These are phyloP conservation scores for Lumbricus terrestris DNA, from an alignment of 2,888 invertebrate genomes.

Conservation along the genomic window DNA sequence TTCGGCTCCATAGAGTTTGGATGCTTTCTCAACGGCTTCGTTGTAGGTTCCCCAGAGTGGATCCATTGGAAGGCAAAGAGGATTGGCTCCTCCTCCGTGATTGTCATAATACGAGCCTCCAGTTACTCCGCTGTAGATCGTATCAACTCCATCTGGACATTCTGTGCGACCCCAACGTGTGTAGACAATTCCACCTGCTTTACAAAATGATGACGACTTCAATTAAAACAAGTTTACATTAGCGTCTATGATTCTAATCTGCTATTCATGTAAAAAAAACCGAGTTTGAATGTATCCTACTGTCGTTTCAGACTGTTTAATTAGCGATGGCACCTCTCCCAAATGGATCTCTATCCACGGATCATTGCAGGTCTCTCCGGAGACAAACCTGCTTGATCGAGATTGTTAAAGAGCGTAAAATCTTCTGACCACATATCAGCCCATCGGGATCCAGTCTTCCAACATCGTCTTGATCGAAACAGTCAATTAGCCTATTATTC, in stretches of 20 bases:
- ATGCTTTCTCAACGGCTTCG: not conserved
- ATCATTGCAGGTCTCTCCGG: too few relatives aligned
- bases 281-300: too few relatives aligned
- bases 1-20: constrained; percentile 34
- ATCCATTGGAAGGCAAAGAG: constrained; percentile 33
- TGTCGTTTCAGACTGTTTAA: too few relatives aligned
- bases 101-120: not conserved
- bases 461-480: too few relatives aligned
- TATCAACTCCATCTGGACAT: not conserved
- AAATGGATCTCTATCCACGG: too few relatives aligned
- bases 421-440: too few relatives aligned
- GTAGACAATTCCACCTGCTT: not conserved
- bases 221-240: not conserved
- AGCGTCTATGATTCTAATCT: not conserved
- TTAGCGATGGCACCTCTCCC: too few relatives aligned
- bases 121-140: not conserved
- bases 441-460: too few relatives aligned
- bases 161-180: constrained; percentile 10
- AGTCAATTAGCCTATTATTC: not conserved
- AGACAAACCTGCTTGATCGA: too few relatives aligned
- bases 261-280: not conserved
- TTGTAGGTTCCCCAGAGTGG: constrained; percentile 25
- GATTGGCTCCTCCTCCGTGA: constrained; percentile 31
- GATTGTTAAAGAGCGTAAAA: too few relatives aligned
- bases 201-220: not conserved